These are phyloP conservation scores for Xyliphius kryptos DNA, from an alignment of 2,113 vertebrate genomes.

Conservation along the genomic window DNA sequence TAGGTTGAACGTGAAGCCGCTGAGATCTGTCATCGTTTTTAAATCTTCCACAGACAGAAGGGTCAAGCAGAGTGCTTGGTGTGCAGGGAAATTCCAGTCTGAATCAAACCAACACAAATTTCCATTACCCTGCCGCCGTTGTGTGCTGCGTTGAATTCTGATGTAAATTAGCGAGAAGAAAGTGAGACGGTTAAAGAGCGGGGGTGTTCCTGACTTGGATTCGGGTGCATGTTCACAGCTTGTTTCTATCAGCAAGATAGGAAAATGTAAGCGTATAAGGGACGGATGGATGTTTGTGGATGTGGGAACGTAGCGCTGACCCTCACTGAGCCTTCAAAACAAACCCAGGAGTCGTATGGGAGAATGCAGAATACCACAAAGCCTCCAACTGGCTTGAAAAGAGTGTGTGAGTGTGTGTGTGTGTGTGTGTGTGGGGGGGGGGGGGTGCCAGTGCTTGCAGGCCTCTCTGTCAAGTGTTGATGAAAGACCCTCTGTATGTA, in stretches of 20 bases:
- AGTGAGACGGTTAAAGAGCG: constrained; percentile 37
- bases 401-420: constrained; percentile 8
- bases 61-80: constrained; percentile 3
- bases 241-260: constrained; percentile 12
- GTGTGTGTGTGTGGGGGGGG: constrained; percentile 1
- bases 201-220: constrained; percentile 19
- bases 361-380: constrained; percentile 21
- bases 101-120: constrained; percentile 20
- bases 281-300: constrained; percentile 6
- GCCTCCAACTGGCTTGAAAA: constrained; percentile 26
- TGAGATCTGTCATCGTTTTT: background rate
- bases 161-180: constrained; percentile 42
- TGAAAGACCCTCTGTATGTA: constrained; percentile 71
- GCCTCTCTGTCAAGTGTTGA: constrained; percentile 51
- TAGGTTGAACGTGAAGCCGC: background rate
- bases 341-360: constrained; percentile 17
- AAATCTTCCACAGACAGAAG: background rate
- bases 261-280: background rate
- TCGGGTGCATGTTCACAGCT: background rate
- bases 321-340: constrained; percentile 25
- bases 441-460: background rate
- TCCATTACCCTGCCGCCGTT: constrained; percentile 19
- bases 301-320: constrained; percentile 21
- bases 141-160: constrained; percentile 31
- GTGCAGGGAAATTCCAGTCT: constrained; percentile 5